Base-by-base conservation (phyloP, 2,797 vertebrate genomes). In the Picus viridis region DNA sequence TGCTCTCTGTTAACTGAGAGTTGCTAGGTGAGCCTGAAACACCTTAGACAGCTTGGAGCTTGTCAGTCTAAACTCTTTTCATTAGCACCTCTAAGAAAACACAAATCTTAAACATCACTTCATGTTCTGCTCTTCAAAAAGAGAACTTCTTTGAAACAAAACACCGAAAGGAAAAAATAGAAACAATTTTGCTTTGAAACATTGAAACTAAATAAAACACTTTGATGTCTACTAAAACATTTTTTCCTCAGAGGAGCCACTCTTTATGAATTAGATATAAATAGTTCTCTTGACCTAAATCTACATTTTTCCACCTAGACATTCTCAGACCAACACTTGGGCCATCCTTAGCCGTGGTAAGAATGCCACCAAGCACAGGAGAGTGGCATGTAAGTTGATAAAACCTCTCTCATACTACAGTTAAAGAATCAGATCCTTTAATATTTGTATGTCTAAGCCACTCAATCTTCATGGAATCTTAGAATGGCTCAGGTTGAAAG, bases 161-260 rank as follows among this genome's bases (percentile, higher is more conserved):
- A 75, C 80, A 81, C 1, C 34, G 83, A n/a, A 65, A 89, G 87
- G 4, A 91, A 96, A 93, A 96, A 93, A 93, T 86, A 93, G 91
- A 76, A 88, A 15, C 49, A 10, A 57, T 75, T 91, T 86, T 30
- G 34, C 95, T 95, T 96, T 96, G 93, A 96, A 96, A 96, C 73
- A 83, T 78, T 86, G 89, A 76, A 92, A 75, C 39, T 72, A 77
- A 39, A 53, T 18, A 58, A 34, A 5, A 1, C 9, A 29, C 64
- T 96, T 94, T 96, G 93, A 95, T 88, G 89, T 92, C 30, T 89
- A 9, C 16, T 87, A 47, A 30, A 57, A 85, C 20, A 30, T 80
- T 80, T 75, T 57, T 61, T 19, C 19, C 29, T 88, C 24, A 19
- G 64, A 57, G 73, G 54, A 92, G 81, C 4, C 54, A 74, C 68